Evolutionary conservation across 2,888 invertebrate genomes (phyloP), one percentile per base, ranked within the genome.

Genomic region (Lingula anatina): DNA sequence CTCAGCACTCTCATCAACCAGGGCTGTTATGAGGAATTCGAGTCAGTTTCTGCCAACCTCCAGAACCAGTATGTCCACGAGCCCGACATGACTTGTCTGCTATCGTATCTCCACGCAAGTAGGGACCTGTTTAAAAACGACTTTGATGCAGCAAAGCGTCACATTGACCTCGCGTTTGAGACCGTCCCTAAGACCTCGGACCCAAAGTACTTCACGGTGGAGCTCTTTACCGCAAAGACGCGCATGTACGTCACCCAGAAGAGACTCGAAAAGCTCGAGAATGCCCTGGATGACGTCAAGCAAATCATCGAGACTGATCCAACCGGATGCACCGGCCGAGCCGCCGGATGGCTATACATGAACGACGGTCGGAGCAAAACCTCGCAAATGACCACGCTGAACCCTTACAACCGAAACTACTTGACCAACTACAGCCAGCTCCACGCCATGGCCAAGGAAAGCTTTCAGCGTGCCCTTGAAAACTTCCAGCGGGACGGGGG

Each of bases 311-410:
- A 57, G 26, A 50, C 56, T 1, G 59, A 61, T 38, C 59, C 57
- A 0, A 47, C 51, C 5, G 61, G 57, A 1, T 57, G 56, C 18
- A 55, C 54, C 1, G 61, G 61, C 2, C 39, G 61, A 21, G 61
- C 58, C 15, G 56, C 61, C 27, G 61, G 61, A 2, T 61, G 61
- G 61, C 38, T 61, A 3, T 61, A 56, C 37, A 54, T 61, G 35
- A 61, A 61, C 38, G 52, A 57, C n/a, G 61, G 52, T 7, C 44
- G 57, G 15, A 52, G 49, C 35, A 46, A 43, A 18, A 59, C 59
- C 0, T 46, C 57, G 23, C 50, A 52, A 38, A 50, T 61, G 5
- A 35, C 49, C 15, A 48, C 56, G 40, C 37, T 59, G 35, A 59
- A 61, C 54, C 50, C 58, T 28, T 42, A 50, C 27, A 55, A 53